These are phyloP conservation scores for Malacoraja senta DNA, from an alignment of 2,797 vertebrate species.

Conservation along the genomic window DNA sequence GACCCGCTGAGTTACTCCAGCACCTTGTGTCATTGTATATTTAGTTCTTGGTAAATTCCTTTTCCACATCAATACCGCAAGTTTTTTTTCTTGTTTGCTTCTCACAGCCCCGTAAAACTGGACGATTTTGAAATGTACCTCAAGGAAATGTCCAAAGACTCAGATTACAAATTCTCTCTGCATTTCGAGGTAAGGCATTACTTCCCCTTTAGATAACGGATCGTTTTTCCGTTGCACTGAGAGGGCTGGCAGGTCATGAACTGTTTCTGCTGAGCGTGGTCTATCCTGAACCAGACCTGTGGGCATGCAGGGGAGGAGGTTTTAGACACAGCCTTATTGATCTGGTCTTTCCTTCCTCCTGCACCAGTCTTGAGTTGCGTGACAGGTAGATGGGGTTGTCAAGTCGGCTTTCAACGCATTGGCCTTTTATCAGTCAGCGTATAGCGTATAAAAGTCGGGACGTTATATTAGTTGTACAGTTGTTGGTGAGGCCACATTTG, in stretches of 20 bases:
- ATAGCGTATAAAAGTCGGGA: too few species aligned
- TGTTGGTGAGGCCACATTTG: too few species aligned
- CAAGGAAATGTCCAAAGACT: slow-evolving; percentile 95
- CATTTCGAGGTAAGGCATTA: slow-evolving; percentile 80
- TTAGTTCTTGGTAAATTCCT: background rate
- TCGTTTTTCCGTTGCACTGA: background rate
- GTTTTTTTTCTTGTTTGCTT: slow-evolving; percentile 16
- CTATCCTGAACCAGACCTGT: background rate
- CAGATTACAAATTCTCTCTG: slow-evolving; percentile 93
- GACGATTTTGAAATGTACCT: slow-evolving; percentile 89
- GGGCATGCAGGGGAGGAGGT: background rate
- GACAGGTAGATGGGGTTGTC: too few species aligned
- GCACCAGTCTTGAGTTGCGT: background rate
- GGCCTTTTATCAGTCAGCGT: too few species aligned
- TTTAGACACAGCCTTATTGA: background rate
- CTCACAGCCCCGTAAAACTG: slow-evolving; percentile 75
- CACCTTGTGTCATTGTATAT: too few species aligned
- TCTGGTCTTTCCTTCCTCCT: background rate
- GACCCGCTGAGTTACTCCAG: too few species aligned
- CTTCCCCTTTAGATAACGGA: background rate
- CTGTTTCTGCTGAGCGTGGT: background rate
- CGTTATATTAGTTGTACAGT: too few species aligned
- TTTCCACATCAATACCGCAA: background rate
- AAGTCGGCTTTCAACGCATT: too few species aligned
- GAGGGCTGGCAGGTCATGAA: background rate